A percentile compares a stretch with the other conserved stretches of the same genome.
Evolutionary conservation across 2,797 vertebrate species (phyloP).

Genomic region (Rhabdomys pumilio): DNA sequence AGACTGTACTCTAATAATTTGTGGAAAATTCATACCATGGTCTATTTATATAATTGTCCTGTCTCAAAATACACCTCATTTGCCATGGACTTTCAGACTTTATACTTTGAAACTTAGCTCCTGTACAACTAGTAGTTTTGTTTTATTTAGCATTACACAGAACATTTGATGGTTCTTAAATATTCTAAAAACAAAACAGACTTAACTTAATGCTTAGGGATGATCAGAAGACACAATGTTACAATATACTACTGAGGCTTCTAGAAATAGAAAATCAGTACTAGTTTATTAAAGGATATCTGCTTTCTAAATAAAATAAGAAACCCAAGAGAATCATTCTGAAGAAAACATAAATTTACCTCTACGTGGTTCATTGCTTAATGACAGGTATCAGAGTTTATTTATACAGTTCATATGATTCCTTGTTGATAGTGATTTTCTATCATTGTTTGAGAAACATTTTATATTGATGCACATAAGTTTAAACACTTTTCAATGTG

Average conservation of each 20-base stretch:
- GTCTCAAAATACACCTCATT: not conserved
- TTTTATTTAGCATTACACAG: conserved; percentile 6
- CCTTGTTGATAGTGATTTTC: not conserved
- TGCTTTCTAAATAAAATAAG: conserved; percentile 8
- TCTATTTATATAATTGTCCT: not conserved
- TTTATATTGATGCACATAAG: not conserved
- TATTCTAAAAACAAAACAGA: not conserved
- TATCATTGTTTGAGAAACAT: not conserved
- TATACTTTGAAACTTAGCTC: conserved; percentile 9
- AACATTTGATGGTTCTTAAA: not conserved
- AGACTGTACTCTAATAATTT: not conserved
- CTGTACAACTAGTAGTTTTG: conserved; percentile 21
- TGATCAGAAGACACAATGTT: not conserved
- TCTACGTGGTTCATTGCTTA: not conserved
- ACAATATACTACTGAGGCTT: not conserved
- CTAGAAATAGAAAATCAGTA: conserved; percentile 16
- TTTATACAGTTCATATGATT: not conserved
- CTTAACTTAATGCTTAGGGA: not conserved
- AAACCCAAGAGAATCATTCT: not conserved
- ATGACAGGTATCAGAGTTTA: not conserved
- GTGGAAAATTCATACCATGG: not conserved
- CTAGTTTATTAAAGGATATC: not conserved
- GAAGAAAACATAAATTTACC: not conserved
- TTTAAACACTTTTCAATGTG: not conserved
- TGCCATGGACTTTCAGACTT: conserved; percentile 35